phyloP scores from a whole-genome alignment of 2,888 invertebrate species.

The Tillus elongatus region DNA sequence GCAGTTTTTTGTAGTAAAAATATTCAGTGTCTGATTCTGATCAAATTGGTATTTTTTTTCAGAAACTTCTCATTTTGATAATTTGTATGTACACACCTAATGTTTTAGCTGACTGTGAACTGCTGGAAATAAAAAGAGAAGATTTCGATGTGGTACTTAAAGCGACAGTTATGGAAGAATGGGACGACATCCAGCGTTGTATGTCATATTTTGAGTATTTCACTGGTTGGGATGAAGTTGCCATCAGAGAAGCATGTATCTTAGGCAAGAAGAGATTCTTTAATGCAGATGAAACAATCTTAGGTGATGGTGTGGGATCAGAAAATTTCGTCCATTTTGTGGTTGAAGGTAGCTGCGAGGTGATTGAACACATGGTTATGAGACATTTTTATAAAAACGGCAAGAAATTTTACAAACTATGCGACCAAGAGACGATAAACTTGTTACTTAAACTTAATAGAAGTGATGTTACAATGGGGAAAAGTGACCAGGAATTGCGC shows the following conservation, averaged over 20 bases:
- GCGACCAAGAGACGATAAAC: no score
- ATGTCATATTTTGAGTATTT: conserved; percentile 57
- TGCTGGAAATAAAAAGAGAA: conserved; percentile 52
- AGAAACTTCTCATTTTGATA: no score
- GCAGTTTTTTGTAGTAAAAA: no score
- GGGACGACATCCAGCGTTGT: conserved; percentile 52
- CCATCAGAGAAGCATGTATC: conserved; percentile 56
- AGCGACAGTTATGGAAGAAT: conserved; percentile 49
- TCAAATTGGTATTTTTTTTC: no score
- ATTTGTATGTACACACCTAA: conserved; percentile 7
- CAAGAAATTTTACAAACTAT: conserved; percentile 20
- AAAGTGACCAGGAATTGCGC: no score
- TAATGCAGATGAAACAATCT: conserved; percentile 46
- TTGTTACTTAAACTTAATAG: no score
- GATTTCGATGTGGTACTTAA: conserved; percentile 55
- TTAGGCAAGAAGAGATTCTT: conserved; percentile 53
- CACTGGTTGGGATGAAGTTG: conserved; percentile 50
- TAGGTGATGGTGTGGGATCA: conserved; percentile 48
- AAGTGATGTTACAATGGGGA: no score
- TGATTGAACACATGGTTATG: conserved; percentile 47
- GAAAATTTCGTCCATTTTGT: conserved; percentile 44
- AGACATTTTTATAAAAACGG: background rate
- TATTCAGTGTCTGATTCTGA: no score
- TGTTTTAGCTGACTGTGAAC: conserved; percentile 49
- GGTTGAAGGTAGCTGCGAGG: conserved; percentile 50